These are phyloP conservation scores for Latrodectus geometricus DNA, from an alignment of 1,140 invertebrate genomes.

Conservation along the genomic window DNA sequence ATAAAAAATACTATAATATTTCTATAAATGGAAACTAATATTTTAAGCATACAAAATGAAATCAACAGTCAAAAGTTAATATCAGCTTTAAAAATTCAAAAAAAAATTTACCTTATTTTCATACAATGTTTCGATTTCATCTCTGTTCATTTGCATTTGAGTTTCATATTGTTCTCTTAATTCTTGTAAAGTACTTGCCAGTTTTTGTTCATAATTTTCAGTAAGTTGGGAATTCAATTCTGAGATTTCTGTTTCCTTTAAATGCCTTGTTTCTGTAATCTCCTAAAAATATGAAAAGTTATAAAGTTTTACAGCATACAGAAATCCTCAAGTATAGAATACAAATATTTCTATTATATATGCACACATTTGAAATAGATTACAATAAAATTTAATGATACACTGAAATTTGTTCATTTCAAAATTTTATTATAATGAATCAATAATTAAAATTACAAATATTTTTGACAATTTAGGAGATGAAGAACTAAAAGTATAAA, in stretches of 20 bases:
- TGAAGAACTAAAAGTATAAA: too few species aligned
- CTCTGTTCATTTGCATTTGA: constrained; percentile 86
- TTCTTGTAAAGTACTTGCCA: constrained; percentile 92
- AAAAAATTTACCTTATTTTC: constrained; percentile 48
- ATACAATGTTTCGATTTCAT: constrained; percentile 74
- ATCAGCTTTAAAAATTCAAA: neutral
- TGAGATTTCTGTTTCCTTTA: constrained; percentile 80
- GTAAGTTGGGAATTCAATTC: constrained; percentile 87
- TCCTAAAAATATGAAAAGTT: constrained; percentile 74
- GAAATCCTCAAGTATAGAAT: neutral
- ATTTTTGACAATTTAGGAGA: too few species aligned
- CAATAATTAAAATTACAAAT: too few species aligned
- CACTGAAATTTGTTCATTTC: too few species aligned
- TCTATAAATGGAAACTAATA: too few species aligned
- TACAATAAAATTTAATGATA: too few species aligned
- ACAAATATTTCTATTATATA: neutral
- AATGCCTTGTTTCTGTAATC: constrained; percentile 85
- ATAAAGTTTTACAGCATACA: neutral
- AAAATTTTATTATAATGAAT: too few species aligned
- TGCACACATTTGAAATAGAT: too few species aligned
- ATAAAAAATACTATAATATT: too few species aligned
- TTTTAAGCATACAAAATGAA: too few species aligned
- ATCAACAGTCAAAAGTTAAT: too few species aligned
- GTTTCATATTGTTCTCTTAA: constrained; percentile 92
- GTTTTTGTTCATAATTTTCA: constrained; percentile 91